Conservation (phyloP, 2,888 invertebrate genomes). For the Panzeria rudis region DNA sequence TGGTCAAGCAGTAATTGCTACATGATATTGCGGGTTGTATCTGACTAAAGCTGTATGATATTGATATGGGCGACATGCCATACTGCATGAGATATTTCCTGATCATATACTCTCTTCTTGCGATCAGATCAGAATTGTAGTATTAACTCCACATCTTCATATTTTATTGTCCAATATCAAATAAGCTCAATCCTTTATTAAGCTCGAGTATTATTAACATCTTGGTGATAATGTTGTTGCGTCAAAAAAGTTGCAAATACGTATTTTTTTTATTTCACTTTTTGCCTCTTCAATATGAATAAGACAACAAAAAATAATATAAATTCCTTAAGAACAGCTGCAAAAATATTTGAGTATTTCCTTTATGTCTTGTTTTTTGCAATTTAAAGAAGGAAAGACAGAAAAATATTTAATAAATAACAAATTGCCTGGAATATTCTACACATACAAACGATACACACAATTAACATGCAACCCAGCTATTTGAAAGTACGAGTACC, state of each 20-base stretch:
- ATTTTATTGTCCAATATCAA: neutral
- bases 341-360: constrained; percentile 68
- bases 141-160: too few relatives aligned
- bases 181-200: neutral
- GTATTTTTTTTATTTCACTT: constrained; percentile 39
- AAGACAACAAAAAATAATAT: constrained; percentile 4
- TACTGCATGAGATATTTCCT: too few relatives aligned
- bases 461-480: constrained; percentile 18
- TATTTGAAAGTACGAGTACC: constrained; percentile 13
- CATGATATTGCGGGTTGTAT: too few relatives aligned
- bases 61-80: too few relatives aligned
- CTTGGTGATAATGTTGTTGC: constrained; percentile 44
- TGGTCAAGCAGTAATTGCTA: too few relatives aligned
- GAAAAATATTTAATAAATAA: constrained; percentile 49
- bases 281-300: constrained; percentile 10
- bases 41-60: too few relatives aligned
- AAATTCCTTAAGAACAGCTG: constrained; percentile 70
- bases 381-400: constrained; percentile 22
- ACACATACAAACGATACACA: constrained; percentile 9
- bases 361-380: constrained; percentile 33
- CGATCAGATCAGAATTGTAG: too few relatives aligned
- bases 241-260: neutral
- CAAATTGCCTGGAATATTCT: constrained; percentile 59
- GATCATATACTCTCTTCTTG: too few relatives aligned
- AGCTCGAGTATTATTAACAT: neutral